phyloP scores from a whole-genome alignment of 1,140 invertebrate genomes.

The Philotrypesis tridentata region DNA sequence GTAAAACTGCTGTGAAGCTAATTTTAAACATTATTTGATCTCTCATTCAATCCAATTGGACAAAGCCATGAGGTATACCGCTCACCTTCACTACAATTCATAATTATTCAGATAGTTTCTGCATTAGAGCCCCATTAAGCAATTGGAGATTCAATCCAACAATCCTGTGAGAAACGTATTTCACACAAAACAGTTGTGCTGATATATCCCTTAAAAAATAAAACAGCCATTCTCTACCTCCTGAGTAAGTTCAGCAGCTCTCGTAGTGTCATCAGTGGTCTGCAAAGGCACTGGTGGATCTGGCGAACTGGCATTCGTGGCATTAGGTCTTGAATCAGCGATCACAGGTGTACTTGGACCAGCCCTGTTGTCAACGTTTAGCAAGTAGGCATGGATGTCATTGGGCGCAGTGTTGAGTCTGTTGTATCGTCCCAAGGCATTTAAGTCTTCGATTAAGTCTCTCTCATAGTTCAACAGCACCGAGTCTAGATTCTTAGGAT shows the following conservation, averaged over 20 bases:
- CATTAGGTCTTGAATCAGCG: slow-evolving; percentile 44
- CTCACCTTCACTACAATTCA: too few species aligned
- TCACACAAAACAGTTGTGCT: slow-evolving; percentile 11
- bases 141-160: neutral
- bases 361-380: slow-evolving; percentile 71
- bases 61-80: too few species aligned
- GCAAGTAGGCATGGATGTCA: slow-evolving; percentile 75
- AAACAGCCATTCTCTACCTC: slow-evolving; percentile 67
- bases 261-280: slow-evolving; percentile 50
- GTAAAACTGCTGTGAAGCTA: too few species aligned
- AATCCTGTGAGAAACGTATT: slow-evolving; percentile 16
- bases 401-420: slow-evolving; percentile 69
- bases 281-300: slow-evolving; percentile 55
- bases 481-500: slow-evolving; percentile 85
- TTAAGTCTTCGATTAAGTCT: slow-evolving; percentile 85
- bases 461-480: slow-evolving; percentile 82
- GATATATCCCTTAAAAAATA: slow-evolving; percentile 19
- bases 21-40: too few species aligned
- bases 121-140: neutral
- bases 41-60: too few species aligned
- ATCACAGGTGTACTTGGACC: slow-evolving; percentile 57
- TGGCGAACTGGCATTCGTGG: slow-evolving; percentile 57
- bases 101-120: too few species aligned
- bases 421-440: slow-evolving; percentile 78
- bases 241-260: slow-evolving; percentile 70